Base-by-base conservation (phyloP, 2,888 invertebrate genomes). In the Anoplius nigerrimus region DNA sequence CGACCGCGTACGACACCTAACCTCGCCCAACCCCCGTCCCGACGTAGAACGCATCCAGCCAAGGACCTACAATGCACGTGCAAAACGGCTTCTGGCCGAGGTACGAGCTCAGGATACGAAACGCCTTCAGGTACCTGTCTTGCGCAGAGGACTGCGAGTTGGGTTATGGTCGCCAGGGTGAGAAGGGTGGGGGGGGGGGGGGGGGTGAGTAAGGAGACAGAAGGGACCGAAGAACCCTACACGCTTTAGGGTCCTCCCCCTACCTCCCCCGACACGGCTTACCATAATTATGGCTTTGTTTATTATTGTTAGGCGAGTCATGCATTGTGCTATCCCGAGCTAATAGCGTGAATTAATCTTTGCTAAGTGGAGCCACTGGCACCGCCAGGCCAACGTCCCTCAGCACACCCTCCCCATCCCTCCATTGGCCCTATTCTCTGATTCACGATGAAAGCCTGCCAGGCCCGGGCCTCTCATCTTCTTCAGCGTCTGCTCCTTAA, bases 331-430 rank as follows among this genome's bases (percentile, higher is more conserved):
- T 65, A 64, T 55, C 66, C 62, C 68, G 61, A 73, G 82, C 82
- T 85, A 86, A 84, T 84, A 83, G 82, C 82, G 80, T 77, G 83
- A 86, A 86, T 86, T 85, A 86, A 84, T 86, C 85, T 84, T 75
- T 70, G 75, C 77, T 76, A 79, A 80, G 76, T 76, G 75, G 79
- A 74, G 68, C 75, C 74, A 72, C 72, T 74, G 77, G 71, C 76
- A 76, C 73, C 78, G 78, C 78, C 76, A 34, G 74, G 75, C 74
- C 73, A 20, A 16, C 58, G 16, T 46, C 48, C 20, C 45, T 45
- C 45, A n/a, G n/a, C n/a, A 16, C 65, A 69, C 65, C 56, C 57
- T 34, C 61, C 22, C 57, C 27, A 58, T 46, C 55, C 62, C 53
- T 51, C 48, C 20, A 18, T 45, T 61, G 34, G 63, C 69, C 64